Conservation (phyloP, 1,140 invertebrate species). For the Drosophila equinoxialis region DNA sequence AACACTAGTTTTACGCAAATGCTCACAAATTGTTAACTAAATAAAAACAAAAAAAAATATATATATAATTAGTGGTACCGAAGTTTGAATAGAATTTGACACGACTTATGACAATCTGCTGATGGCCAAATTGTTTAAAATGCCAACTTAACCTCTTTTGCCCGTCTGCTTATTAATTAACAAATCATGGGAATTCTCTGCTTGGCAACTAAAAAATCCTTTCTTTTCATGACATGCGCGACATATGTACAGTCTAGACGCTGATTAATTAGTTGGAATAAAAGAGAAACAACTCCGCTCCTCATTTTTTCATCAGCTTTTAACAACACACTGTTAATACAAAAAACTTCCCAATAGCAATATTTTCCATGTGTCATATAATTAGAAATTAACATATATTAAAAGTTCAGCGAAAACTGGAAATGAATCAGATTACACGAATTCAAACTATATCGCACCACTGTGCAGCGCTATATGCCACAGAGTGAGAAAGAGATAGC, state of each 20-base stretch:
- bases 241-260: conserved; percentile 66
- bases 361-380: conserved; percentile 52
- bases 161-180: conserved; percentile 6
- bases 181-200: conserved; percentile 4
- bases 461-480: conserved; percentile 38
- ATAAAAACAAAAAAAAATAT: conserved; percentile 1
- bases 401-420: conserved; percentile 21
- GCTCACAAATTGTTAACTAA: conserved; percentile 28
- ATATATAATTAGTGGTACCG: background rate
- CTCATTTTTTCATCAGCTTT: conserved; percentile 41
- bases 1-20: conserved; percentile 45
- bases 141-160: conserved; percentile 8
- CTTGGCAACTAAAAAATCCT: conserved; percentile 43
- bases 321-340: conserved; percentile 66
- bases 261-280: conserved; percentile 47
- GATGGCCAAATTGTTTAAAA: background rate
- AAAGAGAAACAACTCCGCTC: conserved; percentile 1
- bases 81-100: background rate
- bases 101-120: background rate
- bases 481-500: conserved; percentile 15
- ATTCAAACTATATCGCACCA: conserved; percentile 26
- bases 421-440: conserved; percentile 48
- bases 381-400: conserved; percentile 56
- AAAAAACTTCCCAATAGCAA: conserved; percentile 59
- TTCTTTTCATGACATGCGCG: conserved; percentile 26